Conservation (phyloP, 2,888 invertebrate genomes). For the Sialis fuliginosa region DNA sequence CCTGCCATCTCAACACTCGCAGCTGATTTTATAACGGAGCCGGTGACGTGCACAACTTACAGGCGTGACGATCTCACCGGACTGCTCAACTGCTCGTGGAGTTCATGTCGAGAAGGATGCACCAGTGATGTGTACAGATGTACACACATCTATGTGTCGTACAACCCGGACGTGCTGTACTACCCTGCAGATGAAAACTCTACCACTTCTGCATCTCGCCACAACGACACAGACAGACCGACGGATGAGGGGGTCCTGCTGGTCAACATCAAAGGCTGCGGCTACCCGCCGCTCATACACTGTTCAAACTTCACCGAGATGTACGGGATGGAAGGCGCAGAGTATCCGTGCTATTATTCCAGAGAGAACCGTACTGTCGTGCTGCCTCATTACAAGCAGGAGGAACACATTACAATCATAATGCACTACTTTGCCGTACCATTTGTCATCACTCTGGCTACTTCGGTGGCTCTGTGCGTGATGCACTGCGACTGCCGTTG, state of each 20-base stretch:
- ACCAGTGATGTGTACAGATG: conserved; percentile 58
- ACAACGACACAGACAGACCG: conserved; percentile 9
- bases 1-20: conserved; percentile 47
- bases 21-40: conserved; percentile 56
- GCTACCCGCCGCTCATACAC: conserved; percentile 60
- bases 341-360: conserved; percentile 50
- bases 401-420: conserved; percentile 65
- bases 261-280: conserved; percentile 71
- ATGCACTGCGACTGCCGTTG: conserved; percentile 75
- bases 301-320: conserved; percentile 57
- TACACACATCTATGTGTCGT: conserved; percentile 44
- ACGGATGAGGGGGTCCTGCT: conserved; percentile 37
- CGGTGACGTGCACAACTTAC: conserved; percentile 55
- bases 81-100: conserved; percentile 63
- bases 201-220: not conserved
- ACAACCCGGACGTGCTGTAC: conserved; percentile 17
- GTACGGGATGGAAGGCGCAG: conserved; percentile 49
- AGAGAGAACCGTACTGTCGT: conserved; percentile 67
- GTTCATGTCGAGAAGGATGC: conserved; percentile 64
- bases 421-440: conserved; percentile 72
- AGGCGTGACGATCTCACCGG: conserved; percentile 52
- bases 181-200: not conserved
- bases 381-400: conserved; percentile 65
- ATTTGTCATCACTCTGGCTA: conserved; percentile 66
- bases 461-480: conserved; percentile 69